Evolutionary conservation across 2,888 invertebrate species (phyloP).

Genomic region (Monopis laevigella): DNA sequence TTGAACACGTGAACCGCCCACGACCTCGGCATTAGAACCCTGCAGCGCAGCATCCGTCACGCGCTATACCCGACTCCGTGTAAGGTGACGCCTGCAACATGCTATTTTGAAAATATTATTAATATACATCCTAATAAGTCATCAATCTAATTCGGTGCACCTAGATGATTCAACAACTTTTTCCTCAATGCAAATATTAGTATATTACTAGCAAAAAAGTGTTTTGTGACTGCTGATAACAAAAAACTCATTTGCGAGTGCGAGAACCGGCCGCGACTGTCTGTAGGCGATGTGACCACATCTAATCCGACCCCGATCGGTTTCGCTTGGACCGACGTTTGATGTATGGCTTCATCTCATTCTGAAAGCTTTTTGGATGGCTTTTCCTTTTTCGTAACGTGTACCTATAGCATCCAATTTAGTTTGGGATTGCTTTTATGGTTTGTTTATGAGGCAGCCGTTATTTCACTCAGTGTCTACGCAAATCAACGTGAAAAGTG

Average conservation of each 20-base stretch:
- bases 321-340: slow-evolving; percentile 1
- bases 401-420: no score
- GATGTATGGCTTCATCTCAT: no score
- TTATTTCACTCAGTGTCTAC: slow-evolving; percentile 19
- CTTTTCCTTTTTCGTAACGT: no score
- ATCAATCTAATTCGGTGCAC: no score
- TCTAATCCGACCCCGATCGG: neutral
- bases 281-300: slow-evolving; percentile 1
- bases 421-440: slow-evolving; percentile 7
- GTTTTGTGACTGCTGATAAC: neutral
- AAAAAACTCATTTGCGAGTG: slow-evolving; percentile 8
- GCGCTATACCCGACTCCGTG: slow-evolving; percentile 18
- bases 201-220: slow-evolving; percentile 5
- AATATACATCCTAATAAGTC: no score
- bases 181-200: neutral
- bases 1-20: slow-evolving; percentile 30
- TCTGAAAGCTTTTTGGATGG: no score
- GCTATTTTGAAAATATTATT: no score
- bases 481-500: slow-evolving; percentile 32
- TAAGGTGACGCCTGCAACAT: slow-evolving; percentile 8
- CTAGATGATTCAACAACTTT: no score
- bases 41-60: slow-evolving; percentile 11
- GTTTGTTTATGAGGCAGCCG: slow-evolving; percentile 9
- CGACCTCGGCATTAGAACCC: slow-evolving; percentile 26
- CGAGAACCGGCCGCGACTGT: neutral